Percentiles rank a stretch among this genome's conserved stretches.
phyloP scores from a whole-genome alignment of 2,888 invertebrate genomes.

The Alloscopus bannaensis region DNA sequence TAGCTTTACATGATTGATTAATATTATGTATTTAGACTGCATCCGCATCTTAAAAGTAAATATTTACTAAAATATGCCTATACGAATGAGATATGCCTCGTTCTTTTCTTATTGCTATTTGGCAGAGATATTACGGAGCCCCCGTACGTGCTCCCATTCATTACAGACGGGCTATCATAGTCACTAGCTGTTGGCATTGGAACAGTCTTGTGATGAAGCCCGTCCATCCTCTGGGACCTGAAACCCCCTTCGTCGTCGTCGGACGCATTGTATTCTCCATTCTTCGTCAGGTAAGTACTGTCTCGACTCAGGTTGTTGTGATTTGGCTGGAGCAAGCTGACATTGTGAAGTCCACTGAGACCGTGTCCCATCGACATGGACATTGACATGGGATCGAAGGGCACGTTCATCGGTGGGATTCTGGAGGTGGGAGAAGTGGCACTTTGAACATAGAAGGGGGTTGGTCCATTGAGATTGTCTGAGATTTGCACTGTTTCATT shows the following conservation, averaged over 20 bases:
- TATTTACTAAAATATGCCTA: constrained; percentile 36
- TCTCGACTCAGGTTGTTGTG: constrained; percentile 69
- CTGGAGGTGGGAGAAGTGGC: constrained; percentile 33
- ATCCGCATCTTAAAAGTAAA: not conserved
- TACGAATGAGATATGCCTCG: constrained; percentile 73
- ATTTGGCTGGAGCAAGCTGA: constrained; percentile 52
- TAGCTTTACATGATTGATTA: constrained; percentile 27
- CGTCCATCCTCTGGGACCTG: constrained; percentile 65
- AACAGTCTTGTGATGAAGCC: constrained; percentile 71
- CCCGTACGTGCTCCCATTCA: constrained; percentile 72
- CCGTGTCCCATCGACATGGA: constrained; percentile 38
- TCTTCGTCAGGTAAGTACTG: constrained; percentile 45
- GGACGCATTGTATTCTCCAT: constrained; percentile 64
- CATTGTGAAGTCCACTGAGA: constrained; percentile 44
- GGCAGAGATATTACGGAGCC: constrained; percentile 73
- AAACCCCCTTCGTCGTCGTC: constrained; percentile 73
- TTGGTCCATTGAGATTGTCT: constrained; percentile 69
- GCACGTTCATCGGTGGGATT: constrained; percentile 56
- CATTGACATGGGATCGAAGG: constrained; percentile 53
- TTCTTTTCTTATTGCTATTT: constrained; percentile 73
- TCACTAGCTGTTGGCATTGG: constrained; percentile 72
- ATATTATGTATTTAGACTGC: not conserved
- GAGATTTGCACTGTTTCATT: constrained; percentile 72
- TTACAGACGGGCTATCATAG: constrained; percentile 72
- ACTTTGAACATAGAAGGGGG: constrained; percentile 67